Evolutionary conservation across 2,797 vertebrate species (phyloP).

Genomic region (Tachyglossus aculeatus): DNA sequence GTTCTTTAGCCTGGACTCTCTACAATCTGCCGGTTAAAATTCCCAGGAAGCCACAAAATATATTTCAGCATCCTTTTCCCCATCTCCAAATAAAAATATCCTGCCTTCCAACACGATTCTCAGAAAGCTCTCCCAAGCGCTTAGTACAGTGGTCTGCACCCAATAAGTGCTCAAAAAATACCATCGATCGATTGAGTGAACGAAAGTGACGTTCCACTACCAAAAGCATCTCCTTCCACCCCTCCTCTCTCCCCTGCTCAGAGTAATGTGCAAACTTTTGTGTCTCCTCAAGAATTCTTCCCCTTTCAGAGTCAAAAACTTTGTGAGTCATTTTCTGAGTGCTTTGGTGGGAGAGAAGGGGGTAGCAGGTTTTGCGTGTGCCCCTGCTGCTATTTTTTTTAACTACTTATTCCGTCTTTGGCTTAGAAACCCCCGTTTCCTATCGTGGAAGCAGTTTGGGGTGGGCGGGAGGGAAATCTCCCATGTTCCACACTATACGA

Average conservation of each 20-base stretch:
- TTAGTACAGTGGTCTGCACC: conserved; percentile 44
- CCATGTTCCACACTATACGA: too few relatives aligned
- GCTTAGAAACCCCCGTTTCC: too few relatives aligned
- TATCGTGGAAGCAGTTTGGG: too few relatives aligned
- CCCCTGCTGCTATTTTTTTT: too few relatives aligned
- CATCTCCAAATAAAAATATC: conserved; percentile 58
- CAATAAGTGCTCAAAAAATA: conserved; percentile 35
- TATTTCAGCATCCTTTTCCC: conserved; percentile 38
- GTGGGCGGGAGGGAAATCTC: too few relatives aligned
- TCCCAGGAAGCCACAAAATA: conserved; percentile 4
- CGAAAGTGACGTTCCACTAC: conserved; percentile 39
- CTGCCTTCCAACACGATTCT: conserved; percentile 49
- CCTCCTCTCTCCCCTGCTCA: conserved; percentile 48
- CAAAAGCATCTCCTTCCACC: neutral
- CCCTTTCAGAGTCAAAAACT: conserved; percentile 38
- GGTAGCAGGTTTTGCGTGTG: conserved; percentile 1
- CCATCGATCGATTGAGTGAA: too few relatives aligned
- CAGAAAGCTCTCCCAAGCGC: too few relatives aligned
- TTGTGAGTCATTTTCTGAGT: conserved; percentile 34
- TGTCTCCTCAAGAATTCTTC: conserved; percentile 49
- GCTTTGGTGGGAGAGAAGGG: too few relatives aligned
- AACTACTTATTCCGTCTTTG: too few relatives aligned
- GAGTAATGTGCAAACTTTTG: conserved; percentile 48
- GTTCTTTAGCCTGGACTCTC: neutral
- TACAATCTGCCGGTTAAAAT: neutral